phyloP scores from a whole-genome alignment of 2,113 vertebrate genomes.

The Triplophysa tibetana region DNA sequence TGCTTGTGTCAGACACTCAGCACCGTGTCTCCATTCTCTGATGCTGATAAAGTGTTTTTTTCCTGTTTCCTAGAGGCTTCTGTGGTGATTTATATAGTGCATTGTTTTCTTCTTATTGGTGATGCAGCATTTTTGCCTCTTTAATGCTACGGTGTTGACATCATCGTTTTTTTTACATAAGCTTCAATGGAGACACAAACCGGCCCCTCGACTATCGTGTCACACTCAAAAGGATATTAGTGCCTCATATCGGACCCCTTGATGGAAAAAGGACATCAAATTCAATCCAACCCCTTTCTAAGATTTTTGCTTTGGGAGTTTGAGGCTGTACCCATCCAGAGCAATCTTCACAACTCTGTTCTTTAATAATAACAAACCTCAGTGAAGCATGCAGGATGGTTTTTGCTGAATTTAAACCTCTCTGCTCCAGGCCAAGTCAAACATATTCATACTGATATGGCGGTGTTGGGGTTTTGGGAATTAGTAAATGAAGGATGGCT shows the following conservation, averaged over 20 bases:
- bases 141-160: background rate
- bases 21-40: background rate
- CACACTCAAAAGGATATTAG: background rate
- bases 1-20: slow-evolving; percentile 29
- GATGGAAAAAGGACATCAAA: slow-evolving; percentile 8
- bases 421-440: slow-evolving; percentile 19
- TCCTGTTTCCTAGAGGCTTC: background rate
- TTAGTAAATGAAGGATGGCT: slow-evolving; percentile 15
- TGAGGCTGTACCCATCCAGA: background rate
- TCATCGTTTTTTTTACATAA: background rate
- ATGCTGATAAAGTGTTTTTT: slow-evolving; percentile 10
- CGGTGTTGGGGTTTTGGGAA: background rate
- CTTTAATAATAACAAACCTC: slow-evolving; percentile 11
- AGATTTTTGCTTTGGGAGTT: slow-evolving; percentile 4
- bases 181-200: background rate
- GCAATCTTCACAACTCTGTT: background rate
- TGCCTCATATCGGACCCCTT: background rate
- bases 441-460: slow-evolving; percentile 10
- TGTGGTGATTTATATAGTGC: slow-evolving; percentile 10
- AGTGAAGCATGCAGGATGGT: slow-evolving; percentile 8
- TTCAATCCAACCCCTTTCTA: slow-evolving; percentile 9
- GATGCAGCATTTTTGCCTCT: slow-evolving; percentile 40
- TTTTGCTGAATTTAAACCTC: slow-evolving; percentile 8
- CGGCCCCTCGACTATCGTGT: background rate
- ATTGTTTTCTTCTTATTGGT: slow-evolving; percentile 44